phyloP scores from a whole-genome alignment of 2,797 vertebrate species.

The Pangasius macronema region DNA sequence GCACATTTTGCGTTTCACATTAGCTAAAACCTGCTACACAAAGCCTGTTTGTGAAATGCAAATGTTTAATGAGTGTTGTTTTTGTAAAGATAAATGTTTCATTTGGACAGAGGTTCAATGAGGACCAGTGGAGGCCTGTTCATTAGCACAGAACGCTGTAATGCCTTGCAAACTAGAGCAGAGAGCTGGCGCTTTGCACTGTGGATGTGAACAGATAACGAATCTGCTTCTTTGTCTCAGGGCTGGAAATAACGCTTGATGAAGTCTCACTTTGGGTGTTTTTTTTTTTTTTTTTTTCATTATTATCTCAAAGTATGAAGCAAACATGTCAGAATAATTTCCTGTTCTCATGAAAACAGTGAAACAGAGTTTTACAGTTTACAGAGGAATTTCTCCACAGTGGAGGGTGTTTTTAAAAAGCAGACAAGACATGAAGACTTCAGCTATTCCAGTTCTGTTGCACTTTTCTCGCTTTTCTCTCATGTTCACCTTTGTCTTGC shows the following conservation, averaged over 20 bases:
- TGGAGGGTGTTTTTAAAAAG: background rate
- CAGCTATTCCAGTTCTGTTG: background rate
- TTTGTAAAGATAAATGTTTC: constrained; percentile 27
- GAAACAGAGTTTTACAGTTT: background rate
- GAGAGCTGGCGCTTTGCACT: background rate
- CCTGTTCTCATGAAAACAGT: background rate
- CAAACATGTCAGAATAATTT: background rate
- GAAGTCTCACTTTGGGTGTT: constrained; percentile 3
- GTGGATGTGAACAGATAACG: background rate
- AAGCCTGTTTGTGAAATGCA: constrained; percentile 32
- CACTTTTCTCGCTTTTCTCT: background rate
- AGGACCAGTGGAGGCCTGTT: background rate
- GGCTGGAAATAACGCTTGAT: background rate
- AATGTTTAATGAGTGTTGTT: constrained; percentile 34
- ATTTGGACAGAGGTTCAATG: constrained; percentile 38
- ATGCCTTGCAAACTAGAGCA: background rate
- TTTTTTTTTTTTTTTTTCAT: background rate
- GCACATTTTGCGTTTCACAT: constrained; percentile 50
- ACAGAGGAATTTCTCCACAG: background rate
- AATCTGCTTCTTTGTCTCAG: background rate
- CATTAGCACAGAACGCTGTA: background rate
- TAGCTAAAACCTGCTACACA: constrained; percentile 35
- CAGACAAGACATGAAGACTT: background rate
- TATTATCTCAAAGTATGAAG: background rate
- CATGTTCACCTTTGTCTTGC: background rate